Evolutionary conservation across 2,797 vertebrate species (phyloP).

Genomic region (Acrossocheilus wenchowensis): DNA sequence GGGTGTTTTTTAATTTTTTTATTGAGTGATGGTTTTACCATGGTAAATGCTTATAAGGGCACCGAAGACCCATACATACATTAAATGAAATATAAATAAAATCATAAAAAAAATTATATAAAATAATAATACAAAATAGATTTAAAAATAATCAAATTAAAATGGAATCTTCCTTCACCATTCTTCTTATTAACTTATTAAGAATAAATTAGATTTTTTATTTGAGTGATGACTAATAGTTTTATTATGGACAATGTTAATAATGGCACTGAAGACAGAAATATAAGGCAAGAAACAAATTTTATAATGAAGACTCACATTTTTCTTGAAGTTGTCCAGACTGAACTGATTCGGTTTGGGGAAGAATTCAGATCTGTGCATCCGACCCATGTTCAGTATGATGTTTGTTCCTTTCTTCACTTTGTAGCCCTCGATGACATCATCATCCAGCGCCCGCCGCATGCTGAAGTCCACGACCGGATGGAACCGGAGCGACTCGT

Average conservation of each 20-base stretch:
- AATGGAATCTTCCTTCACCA: not conserved
- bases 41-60: not conserved
- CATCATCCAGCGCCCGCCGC: slow-evolving; percentile 87
- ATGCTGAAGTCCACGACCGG: slow-evolving; percentile 93
- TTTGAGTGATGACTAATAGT: not conserved
- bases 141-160: not conserved
- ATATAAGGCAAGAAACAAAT: not conserved
- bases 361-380: slow-evolving; percentile 92
- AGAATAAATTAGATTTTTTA: not conserved
- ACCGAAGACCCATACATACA: not conserved
- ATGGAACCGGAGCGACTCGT: slow-evolving; percentile 91
- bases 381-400: slow-evolving; percentile 90
- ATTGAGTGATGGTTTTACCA: not conserved
- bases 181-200: not conserved
- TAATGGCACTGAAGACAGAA: not conserved
- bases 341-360: slow-evolving; percentile 89
- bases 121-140: too few relatives aligned
- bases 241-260: not conserved
- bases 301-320: slow-evolving; percentile 76
- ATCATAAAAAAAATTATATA: not conserved
- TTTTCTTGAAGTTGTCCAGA: slow-evolving; percentile 90
- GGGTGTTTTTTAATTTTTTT: too few relatives aligned
- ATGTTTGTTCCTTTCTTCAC: slow-evolving; percentile 94
- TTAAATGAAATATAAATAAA: not conserved
- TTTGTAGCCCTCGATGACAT: slow-evolving; percentile 90